phyloP scores from a whole-genome alignment of 2,113 vertebrate genomes.

The Orthochromis malagaraziensis region DNA sequence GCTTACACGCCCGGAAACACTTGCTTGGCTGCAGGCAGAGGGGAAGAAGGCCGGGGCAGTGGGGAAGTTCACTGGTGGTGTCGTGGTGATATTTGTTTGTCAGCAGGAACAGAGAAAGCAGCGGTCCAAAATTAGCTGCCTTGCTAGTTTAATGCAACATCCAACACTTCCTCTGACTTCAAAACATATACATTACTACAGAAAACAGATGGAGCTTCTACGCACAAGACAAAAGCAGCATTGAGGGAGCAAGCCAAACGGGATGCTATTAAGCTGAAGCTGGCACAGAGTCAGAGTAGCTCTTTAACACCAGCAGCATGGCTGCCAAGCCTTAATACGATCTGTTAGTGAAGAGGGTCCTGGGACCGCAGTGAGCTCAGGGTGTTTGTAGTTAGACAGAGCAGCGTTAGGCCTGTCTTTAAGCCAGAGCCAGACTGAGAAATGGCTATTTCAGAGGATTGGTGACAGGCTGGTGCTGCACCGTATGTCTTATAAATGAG shows the following conservation, averaged over 20 bases:
- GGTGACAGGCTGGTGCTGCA: neutral
- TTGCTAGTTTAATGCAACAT: neutral
- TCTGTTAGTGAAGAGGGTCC: conserved; percentile 24
- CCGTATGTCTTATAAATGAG: conserved; percentile 1
- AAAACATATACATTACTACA: conserved; percentile 9
- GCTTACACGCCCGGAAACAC: conserved; percentile 53
- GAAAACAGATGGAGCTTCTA: conserved; percentile 33
- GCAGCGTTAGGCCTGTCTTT: neutral
- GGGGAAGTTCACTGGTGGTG: neutral
- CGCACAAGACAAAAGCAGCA: conserved; percentile 3
- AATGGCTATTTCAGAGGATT: neutral
- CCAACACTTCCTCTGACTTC: neutral
- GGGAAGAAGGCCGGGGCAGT: neutral
- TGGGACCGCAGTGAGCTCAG: neutral
- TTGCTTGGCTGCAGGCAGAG: conserved; percentile 4
- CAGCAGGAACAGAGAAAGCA: conserved; percentile 16
- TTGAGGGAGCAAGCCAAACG: neutral
- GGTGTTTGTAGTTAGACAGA: neutral
- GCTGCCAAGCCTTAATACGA: conserved; percentile 42
- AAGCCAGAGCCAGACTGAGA: conserved; percentile 1
- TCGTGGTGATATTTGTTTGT: conserved; percentile 26
- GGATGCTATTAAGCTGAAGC: conserved; percentile 6
- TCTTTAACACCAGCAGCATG: conserved; percentile 23
- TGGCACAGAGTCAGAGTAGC: conserved; percentile 30
- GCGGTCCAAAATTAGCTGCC: neutral